These are phyloP conservation scores for Philereme vetulata DNA, from an alignment of 2,888 invertebrate species.

Conservation along the genomic window DNA sequence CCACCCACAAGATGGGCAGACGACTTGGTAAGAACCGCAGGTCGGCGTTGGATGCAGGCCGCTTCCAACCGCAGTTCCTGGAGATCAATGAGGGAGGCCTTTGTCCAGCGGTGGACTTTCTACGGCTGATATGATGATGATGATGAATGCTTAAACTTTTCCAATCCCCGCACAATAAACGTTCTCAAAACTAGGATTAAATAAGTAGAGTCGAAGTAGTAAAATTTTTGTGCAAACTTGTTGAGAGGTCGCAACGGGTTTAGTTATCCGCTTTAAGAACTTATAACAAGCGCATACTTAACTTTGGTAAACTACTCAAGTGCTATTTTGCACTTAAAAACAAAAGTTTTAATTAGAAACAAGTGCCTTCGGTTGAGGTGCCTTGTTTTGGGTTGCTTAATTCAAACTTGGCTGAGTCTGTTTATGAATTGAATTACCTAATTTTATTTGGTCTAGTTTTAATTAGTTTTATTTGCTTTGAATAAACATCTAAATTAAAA, in stretches of 20 bases:
- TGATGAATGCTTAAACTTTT: background rate
- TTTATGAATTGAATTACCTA: background rate
- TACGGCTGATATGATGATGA: too few species aligned
- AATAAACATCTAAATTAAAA: too few species aligned
- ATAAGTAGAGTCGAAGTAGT: conserved; percentile 15
- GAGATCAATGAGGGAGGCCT: too few species aligned
- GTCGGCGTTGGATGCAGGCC: too few species aligned
- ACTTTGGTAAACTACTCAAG: conserved; percentile 46
- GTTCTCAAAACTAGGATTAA: conserved; percentile 3
- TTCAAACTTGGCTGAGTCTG: conserved; percentile 1
- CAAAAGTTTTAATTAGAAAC: conserved; percentile 60
- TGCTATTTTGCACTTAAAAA: conserved; percentile 53
- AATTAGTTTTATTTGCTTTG: too few species aligned
- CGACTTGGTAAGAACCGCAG: too few species aligned
- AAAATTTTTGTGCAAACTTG: conserved; percentile 31
- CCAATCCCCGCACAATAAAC: background rate
- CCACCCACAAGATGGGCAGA: too few species aligned
- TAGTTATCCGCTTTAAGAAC: conserved; percentile 44
- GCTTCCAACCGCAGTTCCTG: too few species aligned
- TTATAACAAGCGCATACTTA: conserved; percentile 58
- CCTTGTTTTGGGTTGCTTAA: conserved; percentile 25
- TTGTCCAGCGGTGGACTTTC: too few species aligned
- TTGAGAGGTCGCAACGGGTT: conserved; percentile 26
- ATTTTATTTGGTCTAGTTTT: too few species aligned
- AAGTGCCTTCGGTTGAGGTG: conserved; percentile 42